Base-by-base conservation (phyloP, 2,113 vertebrate genomes). In the Dasyornis broadbenti region DNA sequence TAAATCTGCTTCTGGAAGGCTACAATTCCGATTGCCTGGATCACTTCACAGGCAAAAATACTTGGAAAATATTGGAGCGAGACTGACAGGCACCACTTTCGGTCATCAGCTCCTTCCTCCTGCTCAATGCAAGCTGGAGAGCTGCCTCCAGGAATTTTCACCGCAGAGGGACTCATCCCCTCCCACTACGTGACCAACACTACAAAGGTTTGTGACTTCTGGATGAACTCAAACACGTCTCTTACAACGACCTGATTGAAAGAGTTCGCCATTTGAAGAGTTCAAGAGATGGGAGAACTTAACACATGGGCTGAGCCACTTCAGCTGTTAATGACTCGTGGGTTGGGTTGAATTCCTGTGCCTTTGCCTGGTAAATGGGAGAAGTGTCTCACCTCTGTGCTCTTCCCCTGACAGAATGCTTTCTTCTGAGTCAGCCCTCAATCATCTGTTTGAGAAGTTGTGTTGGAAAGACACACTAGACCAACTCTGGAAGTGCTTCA, bases 1-100 rank as follows among this genome's bases (percentile, higher is more conserved):
- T 83, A 94, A 91, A 86, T 66, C 68, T 83, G 42, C 82, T 94
- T 83, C 66, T 83, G 68, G 50, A 86, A 90, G 28, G 86, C 88
- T 94, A 50, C 71, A 54, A 61, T 70, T 80, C 54, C 6, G 0
- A 81, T 82, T 73, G 76, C 64, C 64, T 86, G 76, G 68, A 71
- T 93, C 75, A 59, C 60, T 78, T 56, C 56, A 2, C 47, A 56
- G 72, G 47, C 42, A 17, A 91, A 79, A 94, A 84, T 15, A 71
- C 35, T 86, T 75, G 68, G 86, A 93, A 96, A 89, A 93, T 27
- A 31, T 17, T 30, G 69, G 47, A 39, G 24, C 5, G 54, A 92
- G 94, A 75, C 47, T 1, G 8, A n/a, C 80, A 94, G 73, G 77
- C 92, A 91, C 44, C 24, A 6, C 35, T 89, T 86, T 45, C 13